Conservation (phyloP, 92 coral and sea anemone genomes). For the Siderastrea siderea region DNA sequence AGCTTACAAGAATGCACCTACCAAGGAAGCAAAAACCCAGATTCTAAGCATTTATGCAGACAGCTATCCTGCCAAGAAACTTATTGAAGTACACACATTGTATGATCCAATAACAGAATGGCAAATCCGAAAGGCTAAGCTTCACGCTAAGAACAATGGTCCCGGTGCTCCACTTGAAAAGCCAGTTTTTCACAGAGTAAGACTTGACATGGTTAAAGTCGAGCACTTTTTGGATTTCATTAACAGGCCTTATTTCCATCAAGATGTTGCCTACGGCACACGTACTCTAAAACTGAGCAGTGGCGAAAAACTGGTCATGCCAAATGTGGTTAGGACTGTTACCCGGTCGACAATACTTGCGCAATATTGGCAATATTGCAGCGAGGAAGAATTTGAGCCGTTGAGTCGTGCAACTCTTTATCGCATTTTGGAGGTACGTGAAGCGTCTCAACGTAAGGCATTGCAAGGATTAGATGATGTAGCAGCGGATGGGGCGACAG, state of each 20-base stretch:
- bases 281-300: constrained; percentile 37
- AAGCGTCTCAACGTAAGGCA: constrained; percentile 43
- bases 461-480: constrained; percentile 43
- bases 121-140: constrained; percentile 68
- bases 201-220: constrained; percentile 29
- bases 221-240: constrained; percentile 53
- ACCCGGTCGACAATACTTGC: constrained; percentile 44
- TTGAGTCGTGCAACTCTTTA: constrained; percentile 35
- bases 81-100: constrained; percentile 54
- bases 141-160: constrained; percentile 56
- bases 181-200: constrained; percentile 35
- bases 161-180: constrained; percentile 39
- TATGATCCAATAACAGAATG: constrained; percentile 67
- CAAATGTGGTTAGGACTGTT: constrained; percentile 39
- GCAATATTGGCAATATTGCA: constrained; percentile 11
- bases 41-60: constrained; percentile 63
- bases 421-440: constrained; percentile 53
- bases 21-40: constrained; percentile 54
- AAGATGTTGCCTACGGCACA: constrained; percentile 53
- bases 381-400: constrained; percentile 36
- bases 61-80: constrained; percentile 51
- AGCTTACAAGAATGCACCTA: constrained; percentile 52
- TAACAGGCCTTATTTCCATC: constrained; percentile 57
- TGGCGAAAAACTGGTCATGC: constrained; percentile 41
- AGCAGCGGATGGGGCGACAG: constrained; percentile 55